A percentile compares a stretch with the other conserved stretches of the same genome.
Evolutionary conservation across 2,113 vertebrate genomes (phyloP).

Genomic region (Rhipidura dahli): DNA sequence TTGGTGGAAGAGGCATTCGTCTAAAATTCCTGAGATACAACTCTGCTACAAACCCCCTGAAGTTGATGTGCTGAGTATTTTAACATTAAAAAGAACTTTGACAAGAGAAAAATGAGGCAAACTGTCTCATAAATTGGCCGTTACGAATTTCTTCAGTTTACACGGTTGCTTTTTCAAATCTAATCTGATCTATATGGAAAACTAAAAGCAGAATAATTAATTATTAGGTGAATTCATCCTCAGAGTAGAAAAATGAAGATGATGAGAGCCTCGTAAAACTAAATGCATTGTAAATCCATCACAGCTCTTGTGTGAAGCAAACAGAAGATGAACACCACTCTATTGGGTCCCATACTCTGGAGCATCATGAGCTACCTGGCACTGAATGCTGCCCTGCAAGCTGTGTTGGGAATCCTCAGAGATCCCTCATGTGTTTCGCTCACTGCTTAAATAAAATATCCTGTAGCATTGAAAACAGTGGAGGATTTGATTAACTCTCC

Average conservation of each 20-base stretch:
- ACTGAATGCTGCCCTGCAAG: neutral
- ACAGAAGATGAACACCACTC: neutral
- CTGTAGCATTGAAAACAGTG: slow-evolving; percentile 38
- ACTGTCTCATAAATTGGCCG: neutral
- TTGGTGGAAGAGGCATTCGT: neutral
- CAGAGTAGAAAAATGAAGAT: neutral
- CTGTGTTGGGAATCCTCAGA: neutral
- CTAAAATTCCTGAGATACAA: neutral
- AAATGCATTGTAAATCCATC: neutral
- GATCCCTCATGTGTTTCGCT: neutral
- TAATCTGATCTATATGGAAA: neutral
- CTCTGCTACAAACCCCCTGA: neutral
- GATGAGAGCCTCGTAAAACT: neutral
- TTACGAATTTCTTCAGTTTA: neutral
- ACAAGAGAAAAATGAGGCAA: neutral
- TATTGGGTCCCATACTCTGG: neutral
- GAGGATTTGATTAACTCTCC: slow-evolving; percentile 52
- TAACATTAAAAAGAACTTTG: neutral
- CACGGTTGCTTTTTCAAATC: neutral
- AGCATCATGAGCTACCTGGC: neutral
- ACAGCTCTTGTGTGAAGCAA: neutral
- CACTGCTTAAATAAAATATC: neutral
- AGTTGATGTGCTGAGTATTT: neutral
- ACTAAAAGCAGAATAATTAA: neutral
- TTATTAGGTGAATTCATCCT: neutral